Evolutionary conservation across 2,113 vertebrate species (phyloP).

Genomic region (Felis chaus): DNA sequence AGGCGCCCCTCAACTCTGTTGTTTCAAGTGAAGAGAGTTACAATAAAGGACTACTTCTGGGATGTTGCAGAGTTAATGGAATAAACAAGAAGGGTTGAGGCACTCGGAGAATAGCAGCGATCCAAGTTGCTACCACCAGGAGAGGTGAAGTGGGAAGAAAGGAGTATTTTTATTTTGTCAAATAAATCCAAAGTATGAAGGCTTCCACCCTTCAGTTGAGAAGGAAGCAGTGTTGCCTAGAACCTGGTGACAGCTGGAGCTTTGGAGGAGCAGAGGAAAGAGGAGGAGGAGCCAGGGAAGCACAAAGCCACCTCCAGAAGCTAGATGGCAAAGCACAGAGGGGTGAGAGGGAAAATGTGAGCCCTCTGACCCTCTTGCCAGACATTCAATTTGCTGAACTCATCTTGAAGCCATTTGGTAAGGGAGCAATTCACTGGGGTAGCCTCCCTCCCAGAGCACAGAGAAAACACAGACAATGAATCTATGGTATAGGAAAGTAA

Average conservation of each 20-base stretch:
- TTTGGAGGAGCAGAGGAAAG: too few relatives aligned
- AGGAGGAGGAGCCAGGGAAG: fast-evolving
- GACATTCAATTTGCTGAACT: background rate
- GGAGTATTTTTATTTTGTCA: background rate
- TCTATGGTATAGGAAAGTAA: background rate
- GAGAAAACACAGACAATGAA: background rate
- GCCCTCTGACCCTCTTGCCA: fast-evolving
- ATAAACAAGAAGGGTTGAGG: background rate
- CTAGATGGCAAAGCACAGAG: background rate
- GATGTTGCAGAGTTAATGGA: background rate
- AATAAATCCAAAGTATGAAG: background rate
- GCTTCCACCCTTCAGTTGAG: background rate
- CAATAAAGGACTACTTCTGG: background rate
- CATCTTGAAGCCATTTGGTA: background rate
- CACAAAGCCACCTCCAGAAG: background rate
- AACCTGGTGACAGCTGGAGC: background rate
- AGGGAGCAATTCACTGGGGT: background rate
- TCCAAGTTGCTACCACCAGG: background rate
- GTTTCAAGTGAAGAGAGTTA: background rate
- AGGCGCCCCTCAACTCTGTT: background rate
- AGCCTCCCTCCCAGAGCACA: background rate
- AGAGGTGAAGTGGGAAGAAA: background rate
- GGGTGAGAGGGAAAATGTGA: background rate
- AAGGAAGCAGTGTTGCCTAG: background rate
- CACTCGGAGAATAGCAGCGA: background rate